Base-by-base conservation (phyloP, 1,140 invertebrate species). In the Lithobius niger region DNA sequence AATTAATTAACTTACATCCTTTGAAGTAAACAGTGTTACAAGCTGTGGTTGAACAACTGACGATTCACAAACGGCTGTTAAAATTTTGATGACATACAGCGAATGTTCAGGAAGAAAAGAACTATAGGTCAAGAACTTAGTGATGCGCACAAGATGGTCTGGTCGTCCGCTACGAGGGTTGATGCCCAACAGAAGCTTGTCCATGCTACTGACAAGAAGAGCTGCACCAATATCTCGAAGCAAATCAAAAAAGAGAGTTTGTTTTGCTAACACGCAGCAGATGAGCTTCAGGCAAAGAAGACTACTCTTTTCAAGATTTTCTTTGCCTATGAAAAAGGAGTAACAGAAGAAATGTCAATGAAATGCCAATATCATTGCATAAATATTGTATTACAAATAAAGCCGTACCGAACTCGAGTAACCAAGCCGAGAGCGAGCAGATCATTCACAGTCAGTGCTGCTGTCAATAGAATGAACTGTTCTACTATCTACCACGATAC, bases 131-230 rank as follows among this genome's bases (percentile, higher is more conserved):
- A 89, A 77, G 64, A 73, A 76, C 58, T 85, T 86, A 0, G 82
- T 77, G 36, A 89, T 78, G 59, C 86, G 88, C 13, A 88, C 73
- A 59, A 89, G 78, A 63, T 89, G 81, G 66, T 90, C 87, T 0
- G 86, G 82, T 63, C 79, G 79, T 2, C 80, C 79, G 2, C 76
- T 82, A 13, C 82, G 73, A 13, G 82, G 79, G 74, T 91, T 90
- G 15, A 88, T 76, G 54, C 84, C 83, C n/a, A 92, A 67, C 0
- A 96, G 71, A 6, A 96, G 76, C 59, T 86, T 83, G 49, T 83
- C 86, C 2, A 94, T 67, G 2, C 82, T 81, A 0, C 82, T 79
- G 0, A 89, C 69, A 22, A 91, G 71, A 16, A 84, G 40, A 4
- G 67, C 61, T 3, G 66, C 63, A 3, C 67, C 68, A 27, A 60